phyloP scores from a whole-genome alignment of 1,140 invertebrate species.

The Phenacoccus solenopsis region DNA sequence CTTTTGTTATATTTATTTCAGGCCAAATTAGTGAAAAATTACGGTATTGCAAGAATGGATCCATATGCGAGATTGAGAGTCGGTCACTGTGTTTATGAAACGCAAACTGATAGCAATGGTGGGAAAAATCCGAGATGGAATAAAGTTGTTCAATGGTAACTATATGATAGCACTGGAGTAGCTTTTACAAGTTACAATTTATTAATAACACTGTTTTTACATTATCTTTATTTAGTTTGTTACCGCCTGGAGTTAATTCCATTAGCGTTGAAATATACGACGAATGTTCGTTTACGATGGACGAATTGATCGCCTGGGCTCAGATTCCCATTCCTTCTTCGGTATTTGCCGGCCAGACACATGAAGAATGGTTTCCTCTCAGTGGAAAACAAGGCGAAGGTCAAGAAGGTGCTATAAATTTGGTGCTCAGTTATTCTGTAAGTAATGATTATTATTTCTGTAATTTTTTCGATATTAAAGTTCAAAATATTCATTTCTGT shows the following conservation, averaged over 20 bases:
- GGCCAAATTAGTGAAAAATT: conserved; percentile 89
- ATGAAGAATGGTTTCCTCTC: conserved; percentile 86
- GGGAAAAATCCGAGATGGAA: conserved; percentile 94
- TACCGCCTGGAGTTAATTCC: conserved; percentile 73
- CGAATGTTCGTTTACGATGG: conserved; percentile 90
- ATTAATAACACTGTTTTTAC: conserved; percentile 18
- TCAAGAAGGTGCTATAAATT: conserved; percentile 74
- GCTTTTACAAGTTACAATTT: background rate
- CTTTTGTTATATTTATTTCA: no score
- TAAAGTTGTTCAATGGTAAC: conserved; percentile 76
- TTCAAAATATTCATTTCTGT: conserved; percentile 3
- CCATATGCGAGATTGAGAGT: conserved; percentile 85
- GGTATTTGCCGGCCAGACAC: conserved; percentile 72
- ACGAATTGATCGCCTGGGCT: conserved; percentile 88
- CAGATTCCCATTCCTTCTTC: conserved; percentile 68
- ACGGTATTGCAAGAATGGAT: conserved; percentile 92
- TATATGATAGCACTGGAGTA: no score
- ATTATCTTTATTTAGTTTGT: conserved; percentile 42
- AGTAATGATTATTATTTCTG: conserved; percentile 31
- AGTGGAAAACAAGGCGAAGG: conserved; percentile 87
- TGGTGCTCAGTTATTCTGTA: conserved; percentile 65
- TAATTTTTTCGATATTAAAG: background rate
- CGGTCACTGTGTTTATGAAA: conserved; percentile 88
- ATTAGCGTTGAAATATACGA: conserved; percentile 92
- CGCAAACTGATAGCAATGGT: conserved; percentile 83